These are phyloP conservation scores for Muntiacus reevesi DNA, from an alignment of 2,113 vertebrate species.

Conservation along the genomic window DNA sequence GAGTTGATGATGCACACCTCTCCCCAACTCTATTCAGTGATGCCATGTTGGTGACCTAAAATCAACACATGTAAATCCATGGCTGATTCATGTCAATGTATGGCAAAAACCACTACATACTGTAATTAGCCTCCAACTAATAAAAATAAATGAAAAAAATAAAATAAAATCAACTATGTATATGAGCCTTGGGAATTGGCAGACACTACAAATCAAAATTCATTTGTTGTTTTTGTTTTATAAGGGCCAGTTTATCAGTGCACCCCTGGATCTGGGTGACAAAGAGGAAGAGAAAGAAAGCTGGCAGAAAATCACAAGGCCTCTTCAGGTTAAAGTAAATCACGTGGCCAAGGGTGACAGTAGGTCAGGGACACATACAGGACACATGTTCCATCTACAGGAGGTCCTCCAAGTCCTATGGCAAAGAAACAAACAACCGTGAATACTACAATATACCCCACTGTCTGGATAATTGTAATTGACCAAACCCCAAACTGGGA, in stretches of 20 bases:
- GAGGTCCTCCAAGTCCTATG: neutral
- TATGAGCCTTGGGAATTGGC: neutral
- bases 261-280: neutral
- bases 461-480: neutral
- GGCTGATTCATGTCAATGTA: too few relatives aligned
- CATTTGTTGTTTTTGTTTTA: neutral
- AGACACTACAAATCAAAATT: neutral
- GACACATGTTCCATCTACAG: neutral
- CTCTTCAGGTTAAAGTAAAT: neutral
- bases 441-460: neutral
- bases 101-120: too few relatives aligned
- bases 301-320: neutral
- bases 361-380: neutral
- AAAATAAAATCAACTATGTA: neutral
- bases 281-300: neutral
- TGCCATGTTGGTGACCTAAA: neutral
- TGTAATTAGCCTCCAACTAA: too few relatives aligned
- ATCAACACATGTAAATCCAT: neutral
- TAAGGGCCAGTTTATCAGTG: neutral
- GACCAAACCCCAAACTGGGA: neutral
- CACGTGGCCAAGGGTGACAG: neutral
- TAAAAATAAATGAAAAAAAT: neutral
- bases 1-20: neutral
- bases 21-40: neutral
- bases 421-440: neutral